Conservation (phyloP, 2,113 vertebrate species). For the Cephalophus harveyi region DNA sequence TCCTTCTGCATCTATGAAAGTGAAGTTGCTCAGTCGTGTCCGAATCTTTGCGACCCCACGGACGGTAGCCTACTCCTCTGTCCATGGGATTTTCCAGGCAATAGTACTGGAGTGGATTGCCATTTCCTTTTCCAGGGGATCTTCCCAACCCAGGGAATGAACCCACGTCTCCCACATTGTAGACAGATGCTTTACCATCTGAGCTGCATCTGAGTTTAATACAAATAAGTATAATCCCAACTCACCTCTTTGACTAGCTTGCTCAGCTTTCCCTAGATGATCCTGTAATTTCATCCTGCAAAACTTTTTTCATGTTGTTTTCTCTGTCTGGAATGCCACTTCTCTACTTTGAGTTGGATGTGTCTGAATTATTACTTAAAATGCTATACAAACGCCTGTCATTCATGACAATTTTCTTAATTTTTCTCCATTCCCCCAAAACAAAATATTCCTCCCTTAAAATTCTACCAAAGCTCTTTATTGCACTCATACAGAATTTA, state of each 20-base stretch:
- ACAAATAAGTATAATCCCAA: not conserved
- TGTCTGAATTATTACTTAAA: not conserved
- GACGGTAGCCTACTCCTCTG: too few species aligned
- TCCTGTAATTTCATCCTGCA: not conserved
- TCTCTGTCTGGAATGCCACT: not conserved
- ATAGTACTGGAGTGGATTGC: too few species aligned
- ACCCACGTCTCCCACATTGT: too few species aligned
- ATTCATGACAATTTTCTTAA: not conserved
- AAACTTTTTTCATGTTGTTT: not conserved
- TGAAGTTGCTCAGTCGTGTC: too few species aligned
- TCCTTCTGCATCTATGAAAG: not conserved
- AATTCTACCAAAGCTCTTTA: not conserved
- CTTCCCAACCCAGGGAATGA: too few species aligned
- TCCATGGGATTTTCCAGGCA: too few species aligned
- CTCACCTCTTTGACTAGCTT: not conserved
- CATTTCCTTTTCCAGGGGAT: too few species aligned
- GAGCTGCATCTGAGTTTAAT: not conserved
- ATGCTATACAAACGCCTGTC: not conserved
- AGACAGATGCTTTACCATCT: too few species aligned
- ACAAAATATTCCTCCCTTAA: not conserved
- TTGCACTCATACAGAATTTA: not conserved
- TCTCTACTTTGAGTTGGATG: not conserved
- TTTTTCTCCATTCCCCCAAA: not conserved
- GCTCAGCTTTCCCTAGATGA: not conserved
- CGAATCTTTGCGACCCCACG: rapidly evolving